Base-by-base conservation (phyloP, 2,113 vertebrate species). In the Capreolus pygargus region DNA sequence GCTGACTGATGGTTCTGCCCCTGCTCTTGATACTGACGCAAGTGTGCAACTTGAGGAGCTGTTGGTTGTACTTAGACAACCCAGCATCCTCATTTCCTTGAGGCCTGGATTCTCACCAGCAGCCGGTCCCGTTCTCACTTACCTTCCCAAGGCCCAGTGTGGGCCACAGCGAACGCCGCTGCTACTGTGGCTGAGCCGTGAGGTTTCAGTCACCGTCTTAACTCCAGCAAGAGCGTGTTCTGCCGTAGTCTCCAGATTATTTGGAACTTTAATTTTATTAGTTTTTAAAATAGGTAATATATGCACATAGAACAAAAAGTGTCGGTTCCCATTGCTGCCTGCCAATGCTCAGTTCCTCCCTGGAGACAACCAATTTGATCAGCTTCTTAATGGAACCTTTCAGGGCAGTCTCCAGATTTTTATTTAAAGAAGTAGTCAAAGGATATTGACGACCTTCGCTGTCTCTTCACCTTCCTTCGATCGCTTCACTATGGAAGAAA, bases 1-100 rank as follows among this genome's bases (percentile, higher is more conserved):
- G 96, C 97, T 98, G 94, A 97, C 39, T 97, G 96, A 95, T 70
- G 50, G 91, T 78, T 83, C 86, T 97, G 55, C 91, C 61, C 14
- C 61, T 95, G 85, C 92, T 89, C 87, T 83, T 91, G 74, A 95
- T 61, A 86, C 28, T 96, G 92, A 96, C 1, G 43, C 90, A 78
- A 92, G 88, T 88, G n/a, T 97, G 88, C 86, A 96, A 19, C 39
- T 83, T 61, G 85, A 97, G 82, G 28, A 96, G 87, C 79, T 33
- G 14, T 79, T 92, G 47, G 33, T 61, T 70, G 43, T 89, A 12
- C 78, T 79, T 93, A 47, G 6, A 52, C 43, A 78, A 28, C 60
- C 54, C 60, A 88, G 76, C 88, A 83, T n/a, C 70, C 57, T 16
- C 45, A 15, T 76, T 79, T 91, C 90, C 17, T 0, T 36, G 52